Evolutionary conservation across 64 coral and sea anemone genomes (phyloP).

Genomic region (Hydrozoanthus tunicans): DNA sequence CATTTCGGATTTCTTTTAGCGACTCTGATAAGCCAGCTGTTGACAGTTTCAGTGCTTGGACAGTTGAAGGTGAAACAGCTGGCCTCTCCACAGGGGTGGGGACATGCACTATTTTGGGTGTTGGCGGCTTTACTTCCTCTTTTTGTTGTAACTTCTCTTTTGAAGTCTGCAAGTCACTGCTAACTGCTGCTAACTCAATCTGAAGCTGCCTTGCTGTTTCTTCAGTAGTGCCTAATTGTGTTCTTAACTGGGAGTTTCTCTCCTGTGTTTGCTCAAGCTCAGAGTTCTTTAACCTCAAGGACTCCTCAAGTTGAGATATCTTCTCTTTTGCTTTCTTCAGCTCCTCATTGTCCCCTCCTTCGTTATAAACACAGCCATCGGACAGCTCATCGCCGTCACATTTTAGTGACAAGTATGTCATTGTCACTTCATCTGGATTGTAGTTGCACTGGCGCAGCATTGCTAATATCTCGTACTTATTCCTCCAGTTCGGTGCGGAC

Average conservation of each 20-base stretch:
- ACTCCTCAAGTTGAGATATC: constrained; percentile 61
- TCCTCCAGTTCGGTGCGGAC: constrained; percentile 68
- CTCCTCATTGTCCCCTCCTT: constrained; percentile 30
- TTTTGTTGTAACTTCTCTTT: constrained; percentile 43
- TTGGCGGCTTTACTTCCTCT: constrained; percentile 9
- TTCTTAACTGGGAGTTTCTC: constrained; percentile 57
- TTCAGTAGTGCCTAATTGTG: constrained; percentile 63
- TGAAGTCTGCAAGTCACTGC: constrained; percentile 60
- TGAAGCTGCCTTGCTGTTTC: constrained; percentile 60
- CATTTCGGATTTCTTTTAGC: constrained; percentile 59
- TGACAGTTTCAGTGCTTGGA: constrained; percentile 40
- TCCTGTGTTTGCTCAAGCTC: constrained; percentile 44
- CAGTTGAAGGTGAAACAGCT: constrained; percentile 55
- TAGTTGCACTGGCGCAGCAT: constrained; percentile 93
- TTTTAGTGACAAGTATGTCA: constrained; percentile 69
- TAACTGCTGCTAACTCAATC: constrained; percentile 47
- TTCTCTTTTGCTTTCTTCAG: constrained; percentile 63
- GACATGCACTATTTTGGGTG: constrained; percentile 30
- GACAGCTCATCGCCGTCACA: constrained; percentile 22
- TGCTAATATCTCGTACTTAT: constrained; percentile 71
- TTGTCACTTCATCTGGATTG: constrained; percentile 67
- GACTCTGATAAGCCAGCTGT: constrained; percentile 50
- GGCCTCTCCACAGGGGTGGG: constrained; percentile 27
- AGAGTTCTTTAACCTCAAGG: constrained; percentile 32
- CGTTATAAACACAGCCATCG: background rate